Conservation (phyloP, 23 tunicate species). For the Ascidia mentula region DNA sequence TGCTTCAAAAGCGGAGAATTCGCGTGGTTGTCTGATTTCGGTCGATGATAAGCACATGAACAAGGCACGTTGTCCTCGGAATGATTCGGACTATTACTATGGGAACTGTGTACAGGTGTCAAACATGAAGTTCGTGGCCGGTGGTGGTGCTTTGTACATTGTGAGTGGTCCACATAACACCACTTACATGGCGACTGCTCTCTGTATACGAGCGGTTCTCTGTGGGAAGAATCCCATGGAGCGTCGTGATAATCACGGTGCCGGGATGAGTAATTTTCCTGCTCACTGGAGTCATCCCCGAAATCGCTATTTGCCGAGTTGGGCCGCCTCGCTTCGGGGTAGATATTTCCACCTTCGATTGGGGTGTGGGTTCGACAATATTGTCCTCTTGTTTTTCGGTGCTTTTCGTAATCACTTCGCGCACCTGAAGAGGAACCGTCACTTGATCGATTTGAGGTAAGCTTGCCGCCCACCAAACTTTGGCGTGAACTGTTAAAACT, state of each 20-base stretch:
- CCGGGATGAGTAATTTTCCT: neutral
- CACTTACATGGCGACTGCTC: slow-evolving; percentile 18
- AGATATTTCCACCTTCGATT: neutral
- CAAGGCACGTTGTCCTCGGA: neutral
- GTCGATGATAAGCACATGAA: neutral
- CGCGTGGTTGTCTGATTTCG: neutral
- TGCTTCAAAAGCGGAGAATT: neutral
- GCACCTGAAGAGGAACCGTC: neutral
- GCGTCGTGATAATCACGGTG: slow-evolving; percentile 28
- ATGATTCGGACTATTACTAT: neutral
- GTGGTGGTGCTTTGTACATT: neutral
- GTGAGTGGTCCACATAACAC: neutral
- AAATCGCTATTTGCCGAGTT: no score
- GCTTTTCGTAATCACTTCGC: neutral
- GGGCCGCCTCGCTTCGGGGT: neutral
- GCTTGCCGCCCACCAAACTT: neutral
- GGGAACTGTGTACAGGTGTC: neutral
- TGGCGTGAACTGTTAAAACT: neutral
- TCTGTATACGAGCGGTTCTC: neutral
- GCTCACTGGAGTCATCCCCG: neutral
- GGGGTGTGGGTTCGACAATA: neutral
- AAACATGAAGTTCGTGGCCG: neutral
- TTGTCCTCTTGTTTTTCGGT: neutral
- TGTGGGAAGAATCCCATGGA: slow-evolving; percentile 21
- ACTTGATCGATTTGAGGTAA: neutral